phyloP scores from a whole-genome alignment of 1,140 invertebrate species.

The Trichonephila inaurata region DNA sequence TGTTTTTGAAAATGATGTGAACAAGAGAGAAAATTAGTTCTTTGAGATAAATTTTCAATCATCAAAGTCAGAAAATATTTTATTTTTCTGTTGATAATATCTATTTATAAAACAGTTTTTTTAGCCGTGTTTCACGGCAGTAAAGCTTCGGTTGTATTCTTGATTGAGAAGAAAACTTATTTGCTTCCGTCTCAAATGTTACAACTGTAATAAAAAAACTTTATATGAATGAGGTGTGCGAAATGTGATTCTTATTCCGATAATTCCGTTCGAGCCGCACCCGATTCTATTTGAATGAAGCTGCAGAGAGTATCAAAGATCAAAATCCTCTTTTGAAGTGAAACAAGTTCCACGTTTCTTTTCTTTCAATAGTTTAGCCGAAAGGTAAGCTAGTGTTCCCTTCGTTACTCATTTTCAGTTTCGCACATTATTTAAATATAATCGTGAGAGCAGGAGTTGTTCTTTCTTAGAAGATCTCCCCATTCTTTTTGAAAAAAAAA shows the following conservation, averaged over 20 bases:
- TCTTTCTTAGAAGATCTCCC: neutral
- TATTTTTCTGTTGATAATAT: neutral
- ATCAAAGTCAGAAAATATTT: too few relatives aligned
- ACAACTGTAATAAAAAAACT: neutral
- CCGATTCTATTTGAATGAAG: slow-evolving; percentile 9
- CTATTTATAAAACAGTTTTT: neutral
- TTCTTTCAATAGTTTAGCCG: neutral
- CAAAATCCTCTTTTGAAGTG: slow-evolving; percentile 6
- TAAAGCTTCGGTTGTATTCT: neutral
- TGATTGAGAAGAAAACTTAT: neutral
- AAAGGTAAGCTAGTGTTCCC: neutral
- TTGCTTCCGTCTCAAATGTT: neutral
- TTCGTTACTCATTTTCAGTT: slow-evolving; percentile 21
- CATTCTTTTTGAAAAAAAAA: neutral
- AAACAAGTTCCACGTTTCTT: slow-evolving; percentile 35
- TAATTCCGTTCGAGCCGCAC: neutral
- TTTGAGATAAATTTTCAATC: too few relatives aligned
- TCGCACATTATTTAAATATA: slow-evolving; percentile 32
- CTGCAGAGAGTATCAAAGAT: neutral
- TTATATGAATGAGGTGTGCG: neutral
- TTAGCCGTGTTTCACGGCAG: neutral
- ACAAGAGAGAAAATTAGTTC: too few relatives aligned
- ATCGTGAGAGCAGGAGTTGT: slow-evolving; percentile 17
- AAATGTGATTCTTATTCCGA: neutral
- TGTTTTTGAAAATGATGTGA: too few relatives aligned